These are phyloP conservation scores for Chiloscyllium plagiosum DNA, from an alignment of 2,113 vertebrate species.

Conservation along the genomic window DNA sequence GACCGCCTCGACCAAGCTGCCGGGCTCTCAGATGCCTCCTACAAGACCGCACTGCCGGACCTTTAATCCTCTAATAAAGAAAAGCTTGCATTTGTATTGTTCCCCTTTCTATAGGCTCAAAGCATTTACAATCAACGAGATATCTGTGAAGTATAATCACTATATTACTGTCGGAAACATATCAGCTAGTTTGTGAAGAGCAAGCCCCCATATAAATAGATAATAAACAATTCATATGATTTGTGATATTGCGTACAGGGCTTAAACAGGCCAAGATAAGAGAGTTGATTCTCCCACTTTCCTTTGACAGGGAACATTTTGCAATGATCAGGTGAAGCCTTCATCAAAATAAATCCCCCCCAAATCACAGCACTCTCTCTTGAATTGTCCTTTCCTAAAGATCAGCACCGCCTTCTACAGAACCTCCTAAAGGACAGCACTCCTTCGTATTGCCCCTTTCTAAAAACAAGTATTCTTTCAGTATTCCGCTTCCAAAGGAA, in stretches of 20 bases:
- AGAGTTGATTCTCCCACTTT: background rate
- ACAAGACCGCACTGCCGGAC: no score
- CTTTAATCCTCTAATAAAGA: background rate
- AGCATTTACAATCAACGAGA: background rate
- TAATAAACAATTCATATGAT: background rate
- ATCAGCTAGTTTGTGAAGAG: background rate
- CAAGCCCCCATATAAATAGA: background rate
- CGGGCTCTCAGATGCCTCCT: no score
- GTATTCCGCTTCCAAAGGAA: no score
- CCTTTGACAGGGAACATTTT: background rate
- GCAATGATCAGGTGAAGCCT: background rate
- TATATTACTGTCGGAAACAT: background rate
- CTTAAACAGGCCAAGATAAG: background rate
- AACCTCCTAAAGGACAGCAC: no score
- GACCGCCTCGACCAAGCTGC: no score
- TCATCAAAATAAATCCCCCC: no score
- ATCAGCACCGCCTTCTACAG: no score
- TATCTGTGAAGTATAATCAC: background rate
- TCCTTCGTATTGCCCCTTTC: no score
- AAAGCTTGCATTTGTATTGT: background rate
- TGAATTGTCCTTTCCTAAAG: no score
- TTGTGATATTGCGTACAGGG: background rate
- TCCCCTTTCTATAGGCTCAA: background rate
- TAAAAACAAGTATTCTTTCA: no score
- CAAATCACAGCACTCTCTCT: no score